A percentile compares a stretch with the other conserved stretches of the same genome.
phyloP scores from a whole-genome alignment of 2,113 vertebrate species.

The Forbesichthys papilliferus region DNA sequence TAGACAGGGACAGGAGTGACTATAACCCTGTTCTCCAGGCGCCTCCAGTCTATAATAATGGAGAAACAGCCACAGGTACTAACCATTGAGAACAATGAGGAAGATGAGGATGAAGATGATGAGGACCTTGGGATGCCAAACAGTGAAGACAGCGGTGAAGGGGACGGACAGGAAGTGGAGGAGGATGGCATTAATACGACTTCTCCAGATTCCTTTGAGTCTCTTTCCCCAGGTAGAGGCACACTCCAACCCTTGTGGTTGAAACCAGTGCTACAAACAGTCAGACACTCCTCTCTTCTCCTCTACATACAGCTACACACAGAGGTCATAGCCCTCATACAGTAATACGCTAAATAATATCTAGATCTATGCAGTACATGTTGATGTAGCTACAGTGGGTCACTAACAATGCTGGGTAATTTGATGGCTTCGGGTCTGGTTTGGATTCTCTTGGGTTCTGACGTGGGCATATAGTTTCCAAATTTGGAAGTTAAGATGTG shows the following conservation, averaged over 20 bases:
- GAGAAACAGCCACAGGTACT: slow-evolving; percentile 67
- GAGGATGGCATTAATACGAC: slow-evolving; percentile 22
- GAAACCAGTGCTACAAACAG: no score
- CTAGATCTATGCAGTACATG: no score
- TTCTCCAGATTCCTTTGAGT: slow-evolving; percentile 66
- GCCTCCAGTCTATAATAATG: slow-evolving; percentile 66
- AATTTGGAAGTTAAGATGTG: no score
- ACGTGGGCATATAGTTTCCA: no score
- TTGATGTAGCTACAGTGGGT: no score
- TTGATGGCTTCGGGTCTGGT: no score
- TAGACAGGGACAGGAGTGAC: neutral
- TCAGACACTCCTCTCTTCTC: no score
- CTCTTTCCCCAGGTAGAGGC: slow-evolving; percentile 54
- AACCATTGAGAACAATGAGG: slow-evolving; percentile 59
- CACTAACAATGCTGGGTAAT: no score
- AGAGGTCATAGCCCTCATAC: no score
- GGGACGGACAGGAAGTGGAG: slow-evolving; percentile 24
- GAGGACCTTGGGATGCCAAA: slow-evolving; percentile 40
- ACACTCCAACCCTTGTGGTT: neutral
- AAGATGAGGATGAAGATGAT: slow-evolving; percentile 55
- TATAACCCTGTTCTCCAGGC: slow-evolving; percentile 62
- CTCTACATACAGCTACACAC: no score
- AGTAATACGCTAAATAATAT: no score
- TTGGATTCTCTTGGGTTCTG: no score
- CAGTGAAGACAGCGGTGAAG: slow-evolving; percentile 56